Conservation (phyloP, 2,797 vertebrate species). For the Anniella stebbinsi region DNA sequence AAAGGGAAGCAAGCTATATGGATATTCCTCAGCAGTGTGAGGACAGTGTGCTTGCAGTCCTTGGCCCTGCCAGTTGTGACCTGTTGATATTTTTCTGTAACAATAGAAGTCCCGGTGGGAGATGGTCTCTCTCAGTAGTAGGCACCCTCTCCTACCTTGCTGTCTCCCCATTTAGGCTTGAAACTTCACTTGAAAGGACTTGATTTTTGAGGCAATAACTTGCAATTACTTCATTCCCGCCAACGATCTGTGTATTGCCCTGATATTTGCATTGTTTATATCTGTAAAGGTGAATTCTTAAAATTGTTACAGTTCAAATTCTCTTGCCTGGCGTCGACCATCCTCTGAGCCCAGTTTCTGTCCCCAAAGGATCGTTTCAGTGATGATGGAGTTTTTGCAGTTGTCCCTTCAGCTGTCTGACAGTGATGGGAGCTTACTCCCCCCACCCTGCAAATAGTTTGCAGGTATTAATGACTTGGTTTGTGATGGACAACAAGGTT, state of each 20-base stretch:
- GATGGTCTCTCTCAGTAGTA: too few species aligned
- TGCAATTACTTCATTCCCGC: conserved; percentile 4
- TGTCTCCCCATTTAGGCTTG: not conserved
- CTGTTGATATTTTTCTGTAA: not conserved
- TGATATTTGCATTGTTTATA: not conserved
- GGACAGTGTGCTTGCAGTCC: not conserved
- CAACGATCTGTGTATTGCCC: not conserved
- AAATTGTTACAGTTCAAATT: not conserved
- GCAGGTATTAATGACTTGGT: not conserved
- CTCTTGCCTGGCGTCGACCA: not conserved
- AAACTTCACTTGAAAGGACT: not conserved
- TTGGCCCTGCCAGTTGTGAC: not conserved
- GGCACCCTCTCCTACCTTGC: not conserved
- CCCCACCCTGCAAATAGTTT: not conserved
- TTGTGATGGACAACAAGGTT: not conserved
- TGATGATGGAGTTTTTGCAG: not conserved
- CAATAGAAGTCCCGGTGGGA: not conserved
- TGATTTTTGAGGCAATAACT: not conserved
- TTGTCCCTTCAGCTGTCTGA: not conserved
- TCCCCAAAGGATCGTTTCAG: not conserved
- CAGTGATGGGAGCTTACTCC: not conserved
- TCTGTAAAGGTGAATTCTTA: not conserved
- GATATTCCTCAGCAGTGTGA: not conserved
- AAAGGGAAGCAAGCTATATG: not conserved
- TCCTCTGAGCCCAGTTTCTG: not conserved